Evolutionary conservation across 2,797 vertebrate species (phyloP), one percentile per base, ranked within the genome.

Genomic region (Sparus aurata): DNA sequence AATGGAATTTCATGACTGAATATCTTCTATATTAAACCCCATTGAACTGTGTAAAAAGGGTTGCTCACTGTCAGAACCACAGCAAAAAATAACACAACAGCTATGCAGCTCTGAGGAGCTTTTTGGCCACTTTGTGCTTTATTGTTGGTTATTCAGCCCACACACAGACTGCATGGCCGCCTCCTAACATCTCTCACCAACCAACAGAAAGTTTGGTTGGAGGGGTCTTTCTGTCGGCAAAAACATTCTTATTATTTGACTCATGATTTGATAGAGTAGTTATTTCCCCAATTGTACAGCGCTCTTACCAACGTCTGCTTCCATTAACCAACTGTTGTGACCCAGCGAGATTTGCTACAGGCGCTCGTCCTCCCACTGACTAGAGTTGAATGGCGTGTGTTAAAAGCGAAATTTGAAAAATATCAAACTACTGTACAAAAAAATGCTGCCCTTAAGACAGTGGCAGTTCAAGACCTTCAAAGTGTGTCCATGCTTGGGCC

Each of bases 191-290:
- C 59, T 57, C n/a, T 47, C 27, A 59, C 16, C 17, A 41, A 25
- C 30, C 30, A 71, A 45, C 43, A 57, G 23, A 27, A 45, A 43
- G 61, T 57, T 70, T 41, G 17, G 22, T 70, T 73, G 9, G 52
- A 1, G 0, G 17, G 45, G 52, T 57, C 46, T 53, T 34, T 66
- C 13, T 68, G 2, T 64, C 53, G 50, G 41, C 20, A 66, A 34
- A 34, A 69, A 59, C 27, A 63, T 34, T 69, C 12, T 12, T 41
- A 11, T 60, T 61, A 43, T 62, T 65, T 69, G 18, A 3, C 12
- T 70, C 47, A 12, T 49, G 47, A 75, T 73, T 72, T 61, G 60
- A 69, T 57, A 34, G 66, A 78, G 27, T 54, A 84, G 30, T 60
- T 55, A 34, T 70, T 60, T 17, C 47, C 45, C 41, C 38, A 54